Conservation (phyloP, 2,113 vertebrate genomes). For the Australoheros scitulus region DNA sequence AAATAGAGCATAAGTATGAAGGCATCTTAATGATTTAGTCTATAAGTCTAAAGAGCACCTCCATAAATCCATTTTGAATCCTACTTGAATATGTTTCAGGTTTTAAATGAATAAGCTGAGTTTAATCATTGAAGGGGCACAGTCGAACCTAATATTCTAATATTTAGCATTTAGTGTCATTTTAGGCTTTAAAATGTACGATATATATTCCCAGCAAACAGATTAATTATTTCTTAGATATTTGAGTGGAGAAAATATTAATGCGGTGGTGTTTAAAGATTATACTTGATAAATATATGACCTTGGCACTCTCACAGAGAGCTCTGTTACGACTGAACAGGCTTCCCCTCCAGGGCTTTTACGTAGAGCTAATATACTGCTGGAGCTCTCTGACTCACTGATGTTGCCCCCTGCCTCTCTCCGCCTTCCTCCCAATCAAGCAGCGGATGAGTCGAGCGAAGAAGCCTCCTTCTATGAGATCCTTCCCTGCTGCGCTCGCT, state of each 20-base stretch:
- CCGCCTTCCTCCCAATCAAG: slow-evolving; percentile 22
- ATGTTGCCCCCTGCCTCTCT: neutral
- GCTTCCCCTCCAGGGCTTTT: neutral
- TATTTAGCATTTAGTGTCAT: too few species aligned
- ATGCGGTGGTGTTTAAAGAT: neutral
- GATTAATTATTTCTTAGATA: neutral
- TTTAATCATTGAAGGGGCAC: too few species aligned
- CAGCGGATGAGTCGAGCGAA: slow-evolving; percentile 95
- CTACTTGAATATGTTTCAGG: too few species aligned
- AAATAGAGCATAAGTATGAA: too few species aligned
- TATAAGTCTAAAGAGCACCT: too few species aligned
- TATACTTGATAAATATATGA: neutral
- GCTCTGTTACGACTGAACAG: neutral
- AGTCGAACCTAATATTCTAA: neutral
- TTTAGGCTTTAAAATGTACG: neutral
- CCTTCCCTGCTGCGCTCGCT: slow-evolving; percentile 94
- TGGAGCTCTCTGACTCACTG: neutral
- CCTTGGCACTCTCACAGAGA: neutral
- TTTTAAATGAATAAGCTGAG: neutral
- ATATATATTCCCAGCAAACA: neutral
- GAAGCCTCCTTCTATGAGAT: slow-evolving; percentile 98
- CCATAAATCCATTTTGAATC: too few species aligned
- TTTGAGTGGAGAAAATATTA: neutral
- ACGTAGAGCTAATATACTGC: neutral
- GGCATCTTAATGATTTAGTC: too few species aligned